Base-by-base conservation (phyloP, 2,888 invertebrate genomes). In the Pediacus dermestoides region DNA sequence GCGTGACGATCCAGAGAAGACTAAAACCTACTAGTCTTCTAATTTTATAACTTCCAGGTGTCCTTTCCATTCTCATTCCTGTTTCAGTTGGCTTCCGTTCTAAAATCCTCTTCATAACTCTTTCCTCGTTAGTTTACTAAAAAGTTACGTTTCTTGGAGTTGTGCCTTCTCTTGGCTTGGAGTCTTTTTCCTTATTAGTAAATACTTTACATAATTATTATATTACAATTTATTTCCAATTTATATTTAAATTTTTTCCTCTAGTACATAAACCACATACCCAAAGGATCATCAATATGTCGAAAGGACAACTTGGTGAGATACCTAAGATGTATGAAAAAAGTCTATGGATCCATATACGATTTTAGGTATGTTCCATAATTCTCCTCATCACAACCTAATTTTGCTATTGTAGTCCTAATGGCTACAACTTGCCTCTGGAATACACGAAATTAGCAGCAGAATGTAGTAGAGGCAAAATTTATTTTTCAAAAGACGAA, bases 361-460 rank as follows among this genome's bases (percentile, higher is more conserved):
- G 86, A 88, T 63, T 88, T 89, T 70, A 86, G 85, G 85, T 85
- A 71, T 63, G 8, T 6, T 7, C 12, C 6, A 32, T 32, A 18
- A 8, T 22, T 15, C 10, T 18, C 3, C n/a, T 7, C 4, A n/a
- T 16, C 6, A 22, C 26, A 1, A 8, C 7, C 9, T 14, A 9
- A 4, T 16, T 23, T 15, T 11, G 10, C 9, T 21, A 13, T 64
- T 67, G 46, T 71, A 87, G 86, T 58, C 90, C 90, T 2, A 73
- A 80, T 33, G 85, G 88, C 27, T 90, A 81, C 67, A 88, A 88
- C 60, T 70, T 90, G 16, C 90, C 90, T 0, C 71, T 85, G 58
- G 90, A 90, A 61, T 90, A 89, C 61, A 86, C 88, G 1, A 86
- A 85, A 65, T 70, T 88, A 55, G 87, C 88, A 8, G 82, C 86